Evolutionary conservation across 2,113 vertebrate species (phyloP), one percentile per base, ranked within the genome.

Genomic region (Scartelaos histophorus): DNA sequence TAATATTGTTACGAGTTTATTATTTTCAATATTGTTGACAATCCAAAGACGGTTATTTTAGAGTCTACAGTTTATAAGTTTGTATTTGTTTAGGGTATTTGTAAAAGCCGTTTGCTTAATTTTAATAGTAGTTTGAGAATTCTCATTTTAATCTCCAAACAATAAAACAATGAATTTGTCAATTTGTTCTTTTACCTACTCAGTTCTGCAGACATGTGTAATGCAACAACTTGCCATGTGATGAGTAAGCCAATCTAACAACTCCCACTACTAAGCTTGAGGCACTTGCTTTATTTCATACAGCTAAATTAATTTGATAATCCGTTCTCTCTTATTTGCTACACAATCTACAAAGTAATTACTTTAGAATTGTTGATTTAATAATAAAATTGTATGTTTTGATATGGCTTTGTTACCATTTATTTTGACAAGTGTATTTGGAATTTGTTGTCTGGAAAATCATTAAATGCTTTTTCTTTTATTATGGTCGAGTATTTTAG

Each of bases 391-490:
- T 74, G 10, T 70, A 17, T n/a, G 47, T 47, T 21, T 67, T 45
- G 25, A 43, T 51, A 7, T 51, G 16, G 16, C 7, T 19, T 51
- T 51, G 16, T 19, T 19, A 51, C 47, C 47, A 17, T 51, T 51
- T 19, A 51, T 51, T 51, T 51, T 5, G 6, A 51, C 49, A 5
- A 62, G n/a, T 17, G 29, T 34, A 13, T 43, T 13, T 64, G n/a
- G 4, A 61, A 11, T 35, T 62, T 21, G 53, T 24, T 51, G 19
- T 57, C 24, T 13, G 6, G 29, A 70, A n/a, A 54, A 54, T 46
- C 46, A 75, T 81, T 87, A 90, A 86, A 87, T 46, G 2, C 19
- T 21, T 82, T 83, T 82, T 81, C 25, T 58, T 61, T 49, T 76
- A 21, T 54, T 60, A 43, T 51, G 1, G 13, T 24, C n/a, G 49